phyloP scores from a whole-genome alignment of 2,797 vertebrate genomes.

The Sitta carolinensis region DNA sequence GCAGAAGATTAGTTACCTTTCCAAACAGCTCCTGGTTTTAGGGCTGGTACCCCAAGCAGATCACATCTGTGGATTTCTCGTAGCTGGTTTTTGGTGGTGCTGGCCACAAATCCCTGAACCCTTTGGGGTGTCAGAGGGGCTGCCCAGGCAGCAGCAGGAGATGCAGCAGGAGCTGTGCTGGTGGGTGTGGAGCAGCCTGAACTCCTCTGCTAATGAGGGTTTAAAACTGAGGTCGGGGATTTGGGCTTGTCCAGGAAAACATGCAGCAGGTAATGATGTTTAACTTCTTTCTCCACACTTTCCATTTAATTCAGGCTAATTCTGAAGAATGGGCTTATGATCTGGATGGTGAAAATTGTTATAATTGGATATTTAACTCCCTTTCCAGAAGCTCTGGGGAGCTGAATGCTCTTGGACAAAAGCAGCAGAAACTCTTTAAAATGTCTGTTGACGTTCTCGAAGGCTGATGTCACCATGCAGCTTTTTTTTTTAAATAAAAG shows the following conservation, averaged over 20 bases:
- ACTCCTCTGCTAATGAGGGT: slow-evolving; percentile 34
- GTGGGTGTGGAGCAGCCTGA: neutral
- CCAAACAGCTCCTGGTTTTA: neutral
- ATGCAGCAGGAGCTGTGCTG: neutral
- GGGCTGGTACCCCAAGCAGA: neutral
- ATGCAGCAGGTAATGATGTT: neutral
- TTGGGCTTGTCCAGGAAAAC: neutral
- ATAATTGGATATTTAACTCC: slow-evolving; percentile 60
- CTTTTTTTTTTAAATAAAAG: neutral
- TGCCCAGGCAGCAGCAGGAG: neutral
- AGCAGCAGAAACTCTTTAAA: slow-evolving; percentile 15
- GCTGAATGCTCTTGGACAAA: neutral
- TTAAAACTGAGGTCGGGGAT: neutral
- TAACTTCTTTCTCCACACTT: slow-evolving; percentile 8
- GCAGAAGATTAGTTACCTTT: neutral
- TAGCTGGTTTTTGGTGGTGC: neutral
- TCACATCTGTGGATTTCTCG: rapidly evolving
- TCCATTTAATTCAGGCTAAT: slow-evolving; percentile 35
- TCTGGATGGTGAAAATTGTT: slow-evolving; percentile 39
- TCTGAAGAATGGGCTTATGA: slow-evolving; percentile 18
- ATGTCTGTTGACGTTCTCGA: slow-evolving; percentile 1
- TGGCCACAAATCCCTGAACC: neutral
- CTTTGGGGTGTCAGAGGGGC: neutral
- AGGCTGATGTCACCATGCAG: neutral
- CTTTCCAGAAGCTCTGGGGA: slow-evolving; percentile 10